Evolutionary conservation across 2,888 invertebrate species (phyloP), one percentile per base, ranked within the genome.

Genomic region (Hirudinaria manillensis): DNA sequence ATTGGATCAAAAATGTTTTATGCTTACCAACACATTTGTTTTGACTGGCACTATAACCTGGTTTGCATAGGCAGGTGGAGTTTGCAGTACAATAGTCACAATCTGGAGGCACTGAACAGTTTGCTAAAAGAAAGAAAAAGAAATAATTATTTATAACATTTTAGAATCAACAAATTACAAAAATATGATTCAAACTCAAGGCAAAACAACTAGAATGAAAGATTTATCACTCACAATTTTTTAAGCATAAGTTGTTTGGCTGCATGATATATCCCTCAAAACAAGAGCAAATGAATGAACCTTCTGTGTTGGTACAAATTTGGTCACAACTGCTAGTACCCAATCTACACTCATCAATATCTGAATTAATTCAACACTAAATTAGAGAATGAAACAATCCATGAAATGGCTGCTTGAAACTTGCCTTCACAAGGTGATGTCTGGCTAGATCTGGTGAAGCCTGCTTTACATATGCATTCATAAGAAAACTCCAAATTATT

Each of bases 301-400:
- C 75, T 6, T 29, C 34, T 2, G 51, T 72, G 27, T 75, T 75
- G 21, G 29, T 38, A 29, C 75, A 75, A 19, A 29, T 19, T 45
- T 75, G 75, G 3, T 70, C 21, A 53, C 75, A 75, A 32, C 72
- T 72, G 66, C 21, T 36, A 0, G 27, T 34, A 3, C 45, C 53
- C 21, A 24, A n/a, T 0, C 38, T 51, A 45, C 75, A 75, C 38
- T 75, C 75, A 61, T 75, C 75, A 24, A 75, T 53, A 61, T 75
- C 75, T 75, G 70, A 16, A 65, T 55, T 21, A 68, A 68, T n/a
- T n/a, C 68, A 68, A 32, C 10, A 6, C 16, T 32, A 32, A n/a
- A 1, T n/a, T 32, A 68, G 0, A 32, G n/a, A 68, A 32, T 36
- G n/a, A 2, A 68, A 10, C 34, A 68, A 32, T 34, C 68, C 27